phyloP scores from a whole-genome alignment of 2,888 invertebrate genomes.

The Tachystola acroxantha region DNA sequence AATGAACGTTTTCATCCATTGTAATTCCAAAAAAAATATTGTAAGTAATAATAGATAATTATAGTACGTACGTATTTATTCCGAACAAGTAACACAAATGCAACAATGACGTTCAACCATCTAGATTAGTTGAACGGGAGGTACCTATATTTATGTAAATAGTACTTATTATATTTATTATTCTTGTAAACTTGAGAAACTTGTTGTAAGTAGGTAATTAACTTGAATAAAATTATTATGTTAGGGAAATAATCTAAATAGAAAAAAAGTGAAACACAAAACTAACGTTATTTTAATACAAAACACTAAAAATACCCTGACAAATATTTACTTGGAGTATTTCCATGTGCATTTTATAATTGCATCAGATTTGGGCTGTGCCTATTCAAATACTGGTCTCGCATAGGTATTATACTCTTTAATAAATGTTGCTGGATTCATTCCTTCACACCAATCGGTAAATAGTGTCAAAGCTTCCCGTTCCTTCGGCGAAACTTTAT shows the following conservation, averaged over 20 bases:
- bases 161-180: too few species aligned
- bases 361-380: slow-evolving; percentile 25
- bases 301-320: too few species aligned
- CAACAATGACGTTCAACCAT: slow-evolving; percentile 21
- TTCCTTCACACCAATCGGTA: slow-evolving; percentile 67
- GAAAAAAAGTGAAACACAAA: too few species aligned
- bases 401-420: slow-evolving; percentile 49
- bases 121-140: slow-evolving; percentile 30
- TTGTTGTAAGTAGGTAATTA: too few species aligned
- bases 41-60: slow-evolving; percentile 6
- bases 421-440: slow-evolving; percentile 52
- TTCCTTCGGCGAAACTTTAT: slow-evolving; percentile 52
- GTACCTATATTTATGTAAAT: too few species aligned
- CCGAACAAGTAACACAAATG: neutral
- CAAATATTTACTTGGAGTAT: too few species aligned
- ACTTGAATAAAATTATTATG: too few species aligned
- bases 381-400: slow-evolving; percentile 34
- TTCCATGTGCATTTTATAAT: slow-evolving; percentile 3
- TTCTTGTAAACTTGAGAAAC: too few species aligned
- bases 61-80: too few species aligned
- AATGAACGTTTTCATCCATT: slow-evolving; percentile 21
- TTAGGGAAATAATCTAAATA: too few species aligned
- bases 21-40: neutral
- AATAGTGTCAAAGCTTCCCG: slow-evolving; percentile 51
- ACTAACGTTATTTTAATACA: too few species aligned